Evolutionary conservation across 2,113 vertebrate genomes (phyloP).

Genomic region (Suricata suricatta): DNA sequence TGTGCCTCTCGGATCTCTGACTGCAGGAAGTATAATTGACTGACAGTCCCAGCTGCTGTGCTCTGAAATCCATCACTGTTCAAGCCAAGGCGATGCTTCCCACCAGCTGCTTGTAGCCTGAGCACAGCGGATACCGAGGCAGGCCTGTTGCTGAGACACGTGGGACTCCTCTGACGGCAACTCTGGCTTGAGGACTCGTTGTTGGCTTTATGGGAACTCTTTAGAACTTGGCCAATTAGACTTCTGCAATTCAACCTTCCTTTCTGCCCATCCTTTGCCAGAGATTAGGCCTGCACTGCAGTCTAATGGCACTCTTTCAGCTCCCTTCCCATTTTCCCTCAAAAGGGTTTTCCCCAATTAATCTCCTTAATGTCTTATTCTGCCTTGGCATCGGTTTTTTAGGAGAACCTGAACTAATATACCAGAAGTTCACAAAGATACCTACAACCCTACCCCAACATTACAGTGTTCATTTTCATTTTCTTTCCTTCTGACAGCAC

Average conservation of each 20-base stretch:
- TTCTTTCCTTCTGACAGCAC: background rate
- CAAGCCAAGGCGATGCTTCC: background rate
- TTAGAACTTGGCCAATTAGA: background rate
- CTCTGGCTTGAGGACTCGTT: background rate
- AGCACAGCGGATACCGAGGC: background rate
- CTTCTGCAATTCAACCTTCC: background rate
- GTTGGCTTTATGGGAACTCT: background rate
- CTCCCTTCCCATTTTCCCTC: background rate
- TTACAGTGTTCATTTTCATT: background rate
- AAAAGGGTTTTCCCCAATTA: background rate
- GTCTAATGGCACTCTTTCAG: background rate
- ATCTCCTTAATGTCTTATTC: background rate
- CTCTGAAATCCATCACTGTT: constrained; percentile 37
- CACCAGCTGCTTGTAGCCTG: constrained; percentile 35
- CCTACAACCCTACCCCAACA: background rate
- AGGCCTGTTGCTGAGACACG: background rate
- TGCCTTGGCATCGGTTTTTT: background rate
- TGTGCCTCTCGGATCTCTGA: constrained; percentile 26
- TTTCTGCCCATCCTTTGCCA: background rate
- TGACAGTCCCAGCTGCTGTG: constrained; percentile 39
- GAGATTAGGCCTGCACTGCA: background rate
- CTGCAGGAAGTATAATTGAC: constrained; percentile 35
- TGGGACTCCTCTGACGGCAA: background rate
- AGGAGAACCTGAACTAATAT: background rate
- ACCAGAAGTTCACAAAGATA: background rate